Evolutionary conservation across 2,888 invertebrate species (phyloP).

Genomic region (Sinelater perroti): DNA sequence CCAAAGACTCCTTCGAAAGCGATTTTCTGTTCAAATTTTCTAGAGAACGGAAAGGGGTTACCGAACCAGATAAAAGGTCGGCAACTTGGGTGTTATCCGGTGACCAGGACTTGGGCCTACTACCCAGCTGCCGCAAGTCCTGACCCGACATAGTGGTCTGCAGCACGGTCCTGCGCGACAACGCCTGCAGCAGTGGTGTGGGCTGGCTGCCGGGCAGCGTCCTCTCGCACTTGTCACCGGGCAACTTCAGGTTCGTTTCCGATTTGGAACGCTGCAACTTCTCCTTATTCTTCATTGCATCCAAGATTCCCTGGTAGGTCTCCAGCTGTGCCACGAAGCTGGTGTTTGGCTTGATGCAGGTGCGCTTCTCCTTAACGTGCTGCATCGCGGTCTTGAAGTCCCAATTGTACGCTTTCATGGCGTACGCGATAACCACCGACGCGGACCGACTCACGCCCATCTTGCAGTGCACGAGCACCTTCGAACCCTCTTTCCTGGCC

Average conservation of each 20-base stretch:
- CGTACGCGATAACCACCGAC: conserved; percentile 96
- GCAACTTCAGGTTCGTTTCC: conserved; percentile 86
- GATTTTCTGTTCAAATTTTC: conserved; percentile 65
- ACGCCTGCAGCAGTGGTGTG: conserved; percentile 68
- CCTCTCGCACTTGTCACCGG: conserved; percentile 66
- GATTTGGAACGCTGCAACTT: conserved; percentile 93
- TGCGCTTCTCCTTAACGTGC: conserved; percentile 90
- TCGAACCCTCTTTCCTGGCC: conserved; percentile 88
- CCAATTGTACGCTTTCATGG: conserved; percentile 98
- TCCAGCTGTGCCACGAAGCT: conserved; percentile 94
- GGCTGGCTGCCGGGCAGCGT: conserved; percentile 67
- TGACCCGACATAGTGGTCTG: conserved; percentile 44
- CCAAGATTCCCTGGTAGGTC: conserved; percentile 93
- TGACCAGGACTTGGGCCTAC: conserved; percentile 61
- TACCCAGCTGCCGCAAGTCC: conserved; percentile 55
- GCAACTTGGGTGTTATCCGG: conserved; percentile 71
- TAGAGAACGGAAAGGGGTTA: conserved; percentile 72
- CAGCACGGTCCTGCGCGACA: conserved; percentile 48
- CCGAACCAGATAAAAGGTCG: conserved; percentile 64
- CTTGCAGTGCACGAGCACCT: conserved; percentile 98
- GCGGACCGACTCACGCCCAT: conserved; percentile 99
- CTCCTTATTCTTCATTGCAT: conserved; percentile 95
- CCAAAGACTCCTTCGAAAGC: conserved; percentile 34
- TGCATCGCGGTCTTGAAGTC: conserved; percentile 87
- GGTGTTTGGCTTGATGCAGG: conserved; percentile 94